Base-by-base conservation (phyloP, 2,888 invertebrate species). In the Patella pellucida region DNA sequence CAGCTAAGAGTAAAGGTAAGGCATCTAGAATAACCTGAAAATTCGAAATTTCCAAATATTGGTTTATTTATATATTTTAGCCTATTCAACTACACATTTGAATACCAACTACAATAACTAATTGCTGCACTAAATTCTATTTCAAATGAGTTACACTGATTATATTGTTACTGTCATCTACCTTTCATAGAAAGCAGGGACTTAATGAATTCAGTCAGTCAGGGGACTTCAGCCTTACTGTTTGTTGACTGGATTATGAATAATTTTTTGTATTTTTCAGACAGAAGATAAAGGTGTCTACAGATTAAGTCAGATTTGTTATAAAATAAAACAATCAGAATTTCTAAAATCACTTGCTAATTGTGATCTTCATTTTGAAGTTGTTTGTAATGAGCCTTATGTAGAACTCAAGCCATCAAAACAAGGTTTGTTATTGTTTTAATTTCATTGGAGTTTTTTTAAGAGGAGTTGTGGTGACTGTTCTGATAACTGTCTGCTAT, bases 1-100 rank as follows among this genome's bases (percentile, higher is more conserved):
- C 82, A 82, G n/a, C 85, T 93, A 16, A 83, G 84, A 71, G 76
- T 82, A 69, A 90, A 91, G 90, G 92, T 92, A 82, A 79, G 81
- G 68, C 3, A 16, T 54, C 14, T 14, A 23, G n/a, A 50, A 3
- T 16, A 71, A 15, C n/a, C 1, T 19, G n/a, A 52, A 31, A 5
- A 14, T 50, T 7, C 56, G 23, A 41, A 41, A 41, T 7, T 41
- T 9, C 7, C 41, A 41, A 41, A 41, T 1, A 41, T 41, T 41
- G 7, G 41, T 41, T 41, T 41, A 41, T 41, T 41, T 41, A 41
- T 41, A 41, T 41, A 41, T 41, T 41, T 41, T 41, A 9, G 41
- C 1, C 41, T 41, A 41, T 41, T 1, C 7, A 41, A 41, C 41
- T 41, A 41, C 4, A 3, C 41, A 41, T 41, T 41, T 41, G 41